These are phyloP conservation scores for Chrysoperla carnea DNA, from an alignment of 1,140 invertebrate genomes.

Conservation along the genomic window DNA sequence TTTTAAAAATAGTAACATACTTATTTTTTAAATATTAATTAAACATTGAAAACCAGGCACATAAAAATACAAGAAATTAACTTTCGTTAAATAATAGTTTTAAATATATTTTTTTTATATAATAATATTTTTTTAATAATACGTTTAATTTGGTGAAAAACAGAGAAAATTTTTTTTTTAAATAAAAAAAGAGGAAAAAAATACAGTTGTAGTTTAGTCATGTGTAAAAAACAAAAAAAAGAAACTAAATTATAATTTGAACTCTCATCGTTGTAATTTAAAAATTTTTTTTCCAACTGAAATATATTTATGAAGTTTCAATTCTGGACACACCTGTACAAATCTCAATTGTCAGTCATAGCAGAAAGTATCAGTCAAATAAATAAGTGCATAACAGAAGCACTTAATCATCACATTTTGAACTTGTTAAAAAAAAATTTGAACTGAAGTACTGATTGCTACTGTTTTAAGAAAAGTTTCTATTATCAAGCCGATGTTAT, in stretches of 20 bases:
- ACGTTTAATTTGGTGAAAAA: neutral
- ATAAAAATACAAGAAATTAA: neutral
- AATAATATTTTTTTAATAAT: neutral
- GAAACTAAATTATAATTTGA: neutral
- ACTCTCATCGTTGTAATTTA: neutral
- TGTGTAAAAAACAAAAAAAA: neutral
- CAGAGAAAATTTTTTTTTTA: neutral
- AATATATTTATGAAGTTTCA: neutral
- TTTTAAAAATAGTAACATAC: neutral
- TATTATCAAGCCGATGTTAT: too few relatives aligned
- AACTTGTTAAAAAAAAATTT: too few relatives aligned
- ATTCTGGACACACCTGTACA: neutral
- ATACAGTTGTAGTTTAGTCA: neutral
- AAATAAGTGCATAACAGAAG: too few relatives aligned
- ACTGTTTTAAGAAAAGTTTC: too few relatives aligned
- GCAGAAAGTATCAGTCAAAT: too few relatives aligned
- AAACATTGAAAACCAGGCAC: neutral
- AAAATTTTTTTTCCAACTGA: neutral
- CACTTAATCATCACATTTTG: too few relatives aligned
- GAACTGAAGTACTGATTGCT: too few relatives aligned
- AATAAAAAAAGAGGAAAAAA: neutral
- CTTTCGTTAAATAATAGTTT: neutral
- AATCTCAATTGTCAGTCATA: too few relatives aligned
- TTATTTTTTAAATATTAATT: neutral
- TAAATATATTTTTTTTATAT: neutral